These are phyloP conservation scores for Atethmia centrago DNA, from an alignment of 2,888 invertebrate species.

Conservation along the genomic window DNA sequence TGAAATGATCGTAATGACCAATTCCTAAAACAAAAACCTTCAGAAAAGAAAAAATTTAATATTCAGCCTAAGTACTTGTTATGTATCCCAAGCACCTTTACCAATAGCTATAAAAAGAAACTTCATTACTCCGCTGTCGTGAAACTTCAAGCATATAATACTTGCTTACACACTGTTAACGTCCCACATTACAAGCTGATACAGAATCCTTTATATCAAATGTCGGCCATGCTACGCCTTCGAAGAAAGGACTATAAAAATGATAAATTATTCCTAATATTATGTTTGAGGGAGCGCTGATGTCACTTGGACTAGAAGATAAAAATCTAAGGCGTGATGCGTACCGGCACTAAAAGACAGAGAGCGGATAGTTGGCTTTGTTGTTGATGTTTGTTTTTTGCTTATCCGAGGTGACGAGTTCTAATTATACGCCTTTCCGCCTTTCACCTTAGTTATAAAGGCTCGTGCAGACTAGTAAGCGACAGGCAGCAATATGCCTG, in stretches of 20 bases:
- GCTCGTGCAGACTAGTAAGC: too few species aligned
- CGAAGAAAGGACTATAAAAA: slow-evolving; percentile 69
- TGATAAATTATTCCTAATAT: slow-evolving; percentile 63
- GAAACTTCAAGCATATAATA: slow-evolving; percentile 47
- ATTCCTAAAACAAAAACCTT: too few species aligned
- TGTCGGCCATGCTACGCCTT: slow-evolving; percentile 15
- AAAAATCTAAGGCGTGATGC: slow-evolving; percentile 20
- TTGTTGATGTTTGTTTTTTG: neutral
- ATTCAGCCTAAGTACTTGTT: neutral
- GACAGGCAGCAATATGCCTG: too few species aligned
- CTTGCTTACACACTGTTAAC: slow-evolving; percentile 31
- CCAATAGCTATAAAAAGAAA: slow-evolving; percentile 39
- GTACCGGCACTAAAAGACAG: neutral
- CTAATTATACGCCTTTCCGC: neutral
- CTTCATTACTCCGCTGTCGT: slow-evolving; percentile 38
- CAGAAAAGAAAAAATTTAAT: neutral
- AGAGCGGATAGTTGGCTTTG: neutral
- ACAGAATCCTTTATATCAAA: slow-evolving; percentile 44
- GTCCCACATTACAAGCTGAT: slow-evolving; percentile 43
- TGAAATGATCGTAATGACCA: neutral
- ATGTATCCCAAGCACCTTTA: slow-evolving; percentile 22
- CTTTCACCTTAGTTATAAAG: too few species aligned
- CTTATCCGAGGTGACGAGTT: neutral
- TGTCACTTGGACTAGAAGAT: neutral
- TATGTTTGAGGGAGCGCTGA: slow-evolving; percentile 13